Evolutionary conservation across 2,888 invertebrate species (phyloP).

Genomic region (Linnaemya vulpina): DNA sequence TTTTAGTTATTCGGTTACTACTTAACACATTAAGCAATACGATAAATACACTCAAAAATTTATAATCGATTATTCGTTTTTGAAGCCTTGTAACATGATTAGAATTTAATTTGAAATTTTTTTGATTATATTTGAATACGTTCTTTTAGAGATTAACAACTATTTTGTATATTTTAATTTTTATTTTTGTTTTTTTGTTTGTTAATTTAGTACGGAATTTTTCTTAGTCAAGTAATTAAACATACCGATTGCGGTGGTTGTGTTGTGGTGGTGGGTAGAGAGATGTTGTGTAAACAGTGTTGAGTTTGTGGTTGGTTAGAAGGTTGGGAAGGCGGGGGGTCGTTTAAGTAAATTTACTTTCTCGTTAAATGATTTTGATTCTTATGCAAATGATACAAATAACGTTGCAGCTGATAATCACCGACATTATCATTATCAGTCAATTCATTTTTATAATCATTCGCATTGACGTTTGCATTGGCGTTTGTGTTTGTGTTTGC

Average conservation of each 20-base stretch:
- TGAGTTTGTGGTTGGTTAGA: neutral
- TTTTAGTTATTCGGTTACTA: slow-evolving; percentile 26
- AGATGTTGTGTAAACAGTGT: neutral
- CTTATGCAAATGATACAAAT: slow-evolving; percentile 81
- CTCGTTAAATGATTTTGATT: slow-evolving; percentile 78
- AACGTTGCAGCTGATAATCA: slow-evolving; percentile 78
- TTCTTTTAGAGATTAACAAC: slow-evolving; percentile 44
- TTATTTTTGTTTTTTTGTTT: too few relatives aligned
- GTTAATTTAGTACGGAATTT: slow-evolving; percentile 22
- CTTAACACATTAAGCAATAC: slow-evolving; percentile 63
- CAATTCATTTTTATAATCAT: slow-evolving; percentile 65
- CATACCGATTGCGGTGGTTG: slow-evolving; percentile 8
- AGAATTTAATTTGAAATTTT: slow-evolving; percentile 37
- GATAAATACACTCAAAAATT: slow-evolving; percentile 63
- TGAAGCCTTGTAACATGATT: slow-evolving; percentile 58
- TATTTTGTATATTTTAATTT: slow-evolving; percentile 8
- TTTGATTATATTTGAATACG: slow-evolving; percentile 46
- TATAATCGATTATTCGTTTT: slow-evolving; percentile 67
- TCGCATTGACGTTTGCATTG: slow-evolving; percentile 50
- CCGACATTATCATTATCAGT: slow-evolving; percentile 74
- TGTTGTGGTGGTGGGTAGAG: neutral
- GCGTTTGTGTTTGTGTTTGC: slow-evolving; percentile 56
- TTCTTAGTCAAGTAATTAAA: slow-evolving; percentile 34
- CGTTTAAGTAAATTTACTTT: slow-evolving; percentile 68
- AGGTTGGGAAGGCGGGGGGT: neutral